These are phyloP conservation scores for Perccottus glenii DNA, from an alignment of 2,113 vertebrate genomes.

Conservation along the genomic window DNA sequence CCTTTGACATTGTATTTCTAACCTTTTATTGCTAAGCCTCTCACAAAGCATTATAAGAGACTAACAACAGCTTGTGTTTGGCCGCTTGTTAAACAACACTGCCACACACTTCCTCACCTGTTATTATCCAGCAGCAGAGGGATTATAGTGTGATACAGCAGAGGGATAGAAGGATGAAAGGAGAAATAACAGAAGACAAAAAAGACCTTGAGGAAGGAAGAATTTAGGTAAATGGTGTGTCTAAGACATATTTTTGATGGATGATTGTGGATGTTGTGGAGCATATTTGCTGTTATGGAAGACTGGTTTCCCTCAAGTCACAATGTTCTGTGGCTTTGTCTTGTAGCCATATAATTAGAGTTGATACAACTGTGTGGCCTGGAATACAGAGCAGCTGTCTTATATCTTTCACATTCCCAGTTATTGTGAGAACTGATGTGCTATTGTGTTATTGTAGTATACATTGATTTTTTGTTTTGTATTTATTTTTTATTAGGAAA, in stretches of 20 bases:
- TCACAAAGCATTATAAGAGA: conserved; percentile 20
- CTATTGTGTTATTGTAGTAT: too few species aligned
- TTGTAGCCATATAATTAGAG: conserved; percentile 24
- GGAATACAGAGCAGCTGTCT: conserved; percentile 27
- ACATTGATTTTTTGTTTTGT: too few species aligned
- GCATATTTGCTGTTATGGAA: background rate
- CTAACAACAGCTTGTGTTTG: background rate
- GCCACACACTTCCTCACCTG: conserved; percentile 24
- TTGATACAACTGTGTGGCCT: conserved; percentile 11
- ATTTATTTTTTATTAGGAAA: too few species aligned
- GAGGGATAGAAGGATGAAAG: background rate
- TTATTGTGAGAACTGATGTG: background rate
- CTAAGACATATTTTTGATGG: conserved; percentile 9
- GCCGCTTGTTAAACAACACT: conserved; percentile 35
- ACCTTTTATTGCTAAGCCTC: conserved; percentile 13
- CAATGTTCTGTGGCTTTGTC: conserved; percentile 12
- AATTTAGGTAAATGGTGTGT: background rate
- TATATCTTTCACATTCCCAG: conserved; percentile 7
- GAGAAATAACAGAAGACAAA: background rate
- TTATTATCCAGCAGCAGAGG: conserved; percentile 44
- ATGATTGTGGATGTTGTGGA: background rate
- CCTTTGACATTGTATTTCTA: background rate
- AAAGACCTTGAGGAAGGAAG: background rate
- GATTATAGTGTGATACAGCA: conserved; percentile 22
- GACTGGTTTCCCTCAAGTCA: background rate